A percentile compares a stretch with the other conserved stretches of the same genome.
Evolutionary conservation across 1,140 invertebrate species (phyloP).

Genomic region (Camponotus vicinus): DNA sequence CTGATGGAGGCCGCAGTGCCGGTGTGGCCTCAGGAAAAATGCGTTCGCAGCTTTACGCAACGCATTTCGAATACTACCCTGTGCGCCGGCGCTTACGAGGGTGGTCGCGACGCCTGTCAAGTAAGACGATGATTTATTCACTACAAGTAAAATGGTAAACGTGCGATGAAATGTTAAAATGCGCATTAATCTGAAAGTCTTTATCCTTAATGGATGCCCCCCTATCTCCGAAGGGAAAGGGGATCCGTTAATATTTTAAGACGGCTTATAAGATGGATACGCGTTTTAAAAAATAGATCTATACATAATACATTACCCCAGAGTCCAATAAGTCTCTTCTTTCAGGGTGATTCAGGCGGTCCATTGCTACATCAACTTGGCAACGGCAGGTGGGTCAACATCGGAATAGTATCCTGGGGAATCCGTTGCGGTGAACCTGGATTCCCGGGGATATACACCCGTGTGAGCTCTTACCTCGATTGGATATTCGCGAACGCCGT

Average conservation of each 20-base stretch:
- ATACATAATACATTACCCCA: background rate
- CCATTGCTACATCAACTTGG: slow-evolving; percentile 91
- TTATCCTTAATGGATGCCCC: background rate
- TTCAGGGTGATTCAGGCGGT: slow-evolving; percentile 94
- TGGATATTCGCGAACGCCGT: slow-evolving; percentile 91
- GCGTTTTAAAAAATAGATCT: background rate
- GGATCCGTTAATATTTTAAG: slow-evolving; percentile 33
- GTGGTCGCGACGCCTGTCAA: slow-evolving; percentile 93
- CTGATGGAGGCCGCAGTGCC: slow-evolving; percentile 93
- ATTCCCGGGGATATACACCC: slow-evolving; percentile 91
- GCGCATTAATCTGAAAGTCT: background rate
- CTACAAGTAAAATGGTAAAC: background rate
- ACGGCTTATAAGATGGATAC: background rate
- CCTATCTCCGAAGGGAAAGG: background rate
- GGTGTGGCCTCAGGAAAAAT: slow-evolving; percentile 92
- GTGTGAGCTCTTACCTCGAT: slow-evolving; percentile 90
- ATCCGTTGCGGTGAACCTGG: slow-evolving; percentile 90
- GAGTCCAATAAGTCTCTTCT: background rate
- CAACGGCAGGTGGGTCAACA: slow-evolving; percentile 90
- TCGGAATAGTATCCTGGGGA: slow-evolving; percentile 95
- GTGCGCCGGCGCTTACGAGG: slow-evolving; percentile 91
- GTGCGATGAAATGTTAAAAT: slow-evolving; percentile 16
- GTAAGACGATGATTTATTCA: slow-evolving; percentile 82
- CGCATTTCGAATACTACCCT: slow-evolving; percentile 89
- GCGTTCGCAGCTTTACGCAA: slow-evolving; percentile 89